Base-by-base conservation (phyloP, 2,113 vertebrate species). In the Limnothrissa miodon region DNA sequence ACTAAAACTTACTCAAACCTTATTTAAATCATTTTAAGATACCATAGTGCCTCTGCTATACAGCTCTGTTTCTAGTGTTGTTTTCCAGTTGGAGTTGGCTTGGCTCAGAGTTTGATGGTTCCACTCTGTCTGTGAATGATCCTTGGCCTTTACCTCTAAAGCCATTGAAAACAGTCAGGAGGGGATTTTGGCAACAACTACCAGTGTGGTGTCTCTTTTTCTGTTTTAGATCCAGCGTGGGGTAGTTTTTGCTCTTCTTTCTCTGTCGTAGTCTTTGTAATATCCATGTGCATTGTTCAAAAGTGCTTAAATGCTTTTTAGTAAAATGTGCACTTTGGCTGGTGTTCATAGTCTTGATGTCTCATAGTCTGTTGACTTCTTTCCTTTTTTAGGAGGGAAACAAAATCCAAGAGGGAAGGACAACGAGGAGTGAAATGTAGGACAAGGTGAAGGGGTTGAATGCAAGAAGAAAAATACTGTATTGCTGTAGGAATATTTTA, bases 401-500 rank as follows among this genome's bases (percentile, higher is more conserved):
- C 6, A 66, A 25, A 66, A 66, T 59, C 59, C 59, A 25, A 15
- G 66, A 74, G 33, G 33, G 66, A 15, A 36, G 66, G 66, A 74
- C 66, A 74, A 4, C 15, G 36, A 33, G 66, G 29, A 74, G 25
- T 74, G 66, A 74, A 74, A 74, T 74, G 66, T 23, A 33, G 29
- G 29, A 74, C 66, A 74, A 74, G 33, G 66, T 74, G 66, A 74
- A 74, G 66, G 1, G 66, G 25, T 0, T 13, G 66, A 74, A 74
- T 29, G 11, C n/a, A n/a, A n/a, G 1, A 74, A 13, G 5, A 74
- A 3, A 74, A 74, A 36, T 36, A 74, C 66, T 7, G 48, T 81
- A 86, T 83, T 86, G 82, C 85, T 86, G 80, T 86, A 45, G 33
- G 78, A 81, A 80, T 81, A 59, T 78, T 10, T 81, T 46, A 36